phyloP scores from a whole-genome alignment of 2,888 invertebrate genomes.

The Pterostichus niger region DNA sequence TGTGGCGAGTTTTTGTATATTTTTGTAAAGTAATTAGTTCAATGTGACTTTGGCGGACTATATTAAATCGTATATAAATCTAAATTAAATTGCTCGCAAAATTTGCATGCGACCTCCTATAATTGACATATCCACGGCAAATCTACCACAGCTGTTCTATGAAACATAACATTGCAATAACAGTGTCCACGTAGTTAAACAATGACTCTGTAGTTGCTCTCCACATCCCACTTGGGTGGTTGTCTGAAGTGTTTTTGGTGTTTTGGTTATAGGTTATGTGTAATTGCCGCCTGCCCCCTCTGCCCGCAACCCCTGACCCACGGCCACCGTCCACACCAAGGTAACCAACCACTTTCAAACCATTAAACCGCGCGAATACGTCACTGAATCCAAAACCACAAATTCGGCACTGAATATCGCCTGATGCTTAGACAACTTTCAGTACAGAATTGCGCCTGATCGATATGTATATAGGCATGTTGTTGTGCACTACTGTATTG shows the following conservation, averaged over 20 bases:
- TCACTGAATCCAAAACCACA: not conserved
- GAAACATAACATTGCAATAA: conserved; percentile 39
- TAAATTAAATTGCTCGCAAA: not conserved
- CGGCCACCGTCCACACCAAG: conserved; percentile 70
- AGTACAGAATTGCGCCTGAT: not conserved
- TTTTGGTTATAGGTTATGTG: conserved; percentile 76
- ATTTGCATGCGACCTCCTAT: conserved; percentile 5
- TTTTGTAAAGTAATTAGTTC: not conserved
- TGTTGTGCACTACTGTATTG: not conserved
- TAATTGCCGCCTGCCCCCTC: conserved; percentile 74
- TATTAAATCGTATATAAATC: too few species aligned
- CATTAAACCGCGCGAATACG: conserved; percentile 31
- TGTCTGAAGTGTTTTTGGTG: conserved; percentile 67
- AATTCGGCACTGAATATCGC: not conserved
- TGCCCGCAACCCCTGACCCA: conserved; percentile 70
- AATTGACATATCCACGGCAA: conserved; percentile 7
- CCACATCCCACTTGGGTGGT: conserved; percentile 29
- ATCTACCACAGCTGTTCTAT: conserved; percentile 2
- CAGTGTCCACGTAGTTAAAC: conserved; percentile 21
- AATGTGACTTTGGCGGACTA: not conserved
- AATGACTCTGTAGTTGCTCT: conserved; percentile 46
- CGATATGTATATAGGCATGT: not conserved
- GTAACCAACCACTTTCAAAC: conserved; percentile 69
- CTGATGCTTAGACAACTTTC: not conserved
- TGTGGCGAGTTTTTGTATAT: not conserved